phyloP scores from a whole-genome alignment of 2,888 invertebrate species.

The Escarpia spicata region DNA sequence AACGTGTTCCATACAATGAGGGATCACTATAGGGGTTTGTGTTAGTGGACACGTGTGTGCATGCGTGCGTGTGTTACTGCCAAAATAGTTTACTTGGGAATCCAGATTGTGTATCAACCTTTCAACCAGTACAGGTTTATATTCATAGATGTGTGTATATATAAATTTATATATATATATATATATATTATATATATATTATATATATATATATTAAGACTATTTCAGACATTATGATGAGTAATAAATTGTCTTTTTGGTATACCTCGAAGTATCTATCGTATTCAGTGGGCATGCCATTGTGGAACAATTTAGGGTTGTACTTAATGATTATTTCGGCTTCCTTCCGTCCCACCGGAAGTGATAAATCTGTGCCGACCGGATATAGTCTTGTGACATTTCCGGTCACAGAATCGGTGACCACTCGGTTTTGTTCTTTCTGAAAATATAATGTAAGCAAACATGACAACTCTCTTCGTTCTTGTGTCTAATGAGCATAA shows the following conservation, averaged over 20 bases:
- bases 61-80: neutral
- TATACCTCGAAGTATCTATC: neutral
- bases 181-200: too few species aligned
- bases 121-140: too few species aligned
- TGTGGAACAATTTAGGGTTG: neutral
- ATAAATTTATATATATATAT: too few species aligned
- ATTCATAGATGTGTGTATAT: too few species aligned
- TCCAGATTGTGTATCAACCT: too few species aligned
- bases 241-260: too few species aligned
- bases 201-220: too few species aligned
- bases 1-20: too few species aligned
- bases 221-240: too few species aligned
- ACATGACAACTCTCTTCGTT: neutral
- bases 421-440: neutral
- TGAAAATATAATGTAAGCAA: neutral
- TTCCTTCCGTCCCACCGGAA: neutral
- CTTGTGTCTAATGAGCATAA: neutral
- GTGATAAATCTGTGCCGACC: neutral
- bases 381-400: neutral
- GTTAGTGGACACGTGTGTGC: too few species aligned
- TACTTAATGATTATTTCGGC: neutral
- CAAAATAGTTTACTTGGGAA: too few species aligned
- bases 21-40: too few species aligned
- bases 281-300: neutral
- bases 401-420: neutral